phyloP scores from a whole-genome alignment of 2,113 vertebrate species.

The Bubalus kerabau region DNA sequence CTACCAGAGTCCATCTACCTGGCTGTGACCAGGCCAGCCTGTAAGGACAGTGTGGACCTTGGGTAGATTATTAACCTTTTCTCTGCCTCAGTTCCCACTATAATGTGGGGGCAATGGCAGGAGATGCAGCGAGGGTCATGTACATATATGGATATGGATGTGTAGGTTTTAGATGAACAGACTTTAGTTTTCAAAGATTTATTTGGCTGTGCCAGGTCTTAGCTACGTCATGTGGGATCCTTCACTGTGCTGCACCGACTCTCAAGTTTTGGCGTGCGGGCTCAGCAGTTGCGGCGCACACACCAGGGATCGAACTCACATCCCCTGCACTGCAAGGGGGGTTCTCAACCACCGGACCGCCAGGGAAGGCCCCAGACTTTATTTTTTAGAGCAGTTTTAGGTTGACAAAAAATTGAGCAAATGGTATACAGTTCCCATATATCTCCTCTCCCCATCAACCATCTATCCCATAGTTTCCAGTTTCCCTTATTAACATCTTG shows the following conservation, averaged over 20 bases:
- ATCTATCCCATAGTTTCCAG: neutral
- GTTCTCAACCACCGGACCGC: neutral
- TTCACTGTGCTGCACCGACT: neutral
- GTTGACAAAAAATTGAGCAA: neutral
- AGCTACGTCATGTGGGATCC: neutral
- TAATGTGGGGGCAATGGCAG: neutral
- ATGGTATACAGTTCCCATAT: neutral
- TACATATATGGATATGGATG: neutral
- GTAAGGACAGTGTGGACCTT: neutral
- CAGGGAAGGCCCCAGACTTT: neutral
- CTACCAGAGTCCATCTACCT: neutral
- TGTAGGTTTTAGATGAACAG: neutral
- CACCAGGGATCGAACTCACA: neutral
- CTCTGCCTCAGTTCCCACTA: neutral
- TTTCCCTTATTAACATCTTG: neutral
- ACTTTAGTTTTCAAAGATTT: neutral
- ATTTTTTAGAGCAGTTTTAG: neutral
- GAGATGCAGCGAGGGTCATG: neutral
- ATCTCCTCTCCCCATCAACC: neutral
- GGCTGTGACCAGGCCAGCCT: neutral
- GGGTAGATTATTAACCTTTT: neutral
- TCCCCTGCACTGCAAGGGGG: neutral
- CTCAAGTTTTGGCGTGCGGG: accelerated
- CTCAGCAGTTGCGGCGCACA: neutral
- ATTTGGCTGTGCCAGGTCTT: neutral